Evolutionary conservation across 1,140 invertebrate genomes (phyloP), one percentile per base, ranked within the genome.

Genomic region (Danaus melanippus): DNA sequence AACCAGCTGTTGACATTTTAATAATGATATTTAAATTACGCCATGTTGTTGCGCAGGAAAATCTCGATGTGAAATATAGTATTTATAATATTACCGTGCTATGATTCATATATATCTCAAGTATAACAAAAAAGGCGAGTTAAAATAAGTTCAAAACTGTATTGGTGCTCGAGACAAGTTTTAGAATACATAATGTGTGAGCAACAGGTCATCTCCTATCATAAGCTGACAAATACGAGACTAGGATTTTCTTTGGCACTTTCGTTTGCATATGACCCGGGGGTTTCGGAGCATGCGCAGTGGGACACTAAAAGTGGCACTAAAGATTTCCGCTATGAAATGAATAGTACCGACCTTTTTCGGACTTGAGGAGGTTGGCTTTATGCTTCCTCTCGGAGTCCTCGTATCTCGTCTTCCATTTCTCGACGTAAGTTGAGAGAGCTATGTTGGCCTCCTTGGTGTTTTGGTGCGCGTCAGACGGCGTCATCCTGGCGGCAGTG

Each of bases 361-460:
- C 91, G 53, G 88, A 89, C 75, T 91, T 90, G 58, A 91, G 87
- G 41, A 92, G 79, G 60, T 92, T 71, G 40, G 87, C 68, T 81
- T 93, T 93, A 71, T 91, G 86, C 62, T 88, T 90, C 56, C 89
- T 88, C 71, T 93, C 92, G 2, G 90, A 88, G 12, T 93, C 92
- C 55, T 92, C 91, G 64, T 88, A 92, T 77, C 91, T 91, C 40
- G 67, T 82, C 79, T 90, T 92, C 91, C 91, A 93, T 62, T 89
- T 89, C 69, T 89, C 87, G 12, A 86, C 85, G 67, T 81, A 85
- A 53, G 68, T 80, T 11, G 77, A 83, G 54, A 84, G 70, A 58
- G 77, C 77, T 46, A 84, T 75, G 71, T 84, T 78, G 52, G 82
- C 69, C 62, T 81, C 79, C 67, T 83, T 84, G 64, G 74, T 74